Evolutionary conservation across 2,113 vertebrate species (phyloP).

Genomic region (Nipponia nippon): DNA sequence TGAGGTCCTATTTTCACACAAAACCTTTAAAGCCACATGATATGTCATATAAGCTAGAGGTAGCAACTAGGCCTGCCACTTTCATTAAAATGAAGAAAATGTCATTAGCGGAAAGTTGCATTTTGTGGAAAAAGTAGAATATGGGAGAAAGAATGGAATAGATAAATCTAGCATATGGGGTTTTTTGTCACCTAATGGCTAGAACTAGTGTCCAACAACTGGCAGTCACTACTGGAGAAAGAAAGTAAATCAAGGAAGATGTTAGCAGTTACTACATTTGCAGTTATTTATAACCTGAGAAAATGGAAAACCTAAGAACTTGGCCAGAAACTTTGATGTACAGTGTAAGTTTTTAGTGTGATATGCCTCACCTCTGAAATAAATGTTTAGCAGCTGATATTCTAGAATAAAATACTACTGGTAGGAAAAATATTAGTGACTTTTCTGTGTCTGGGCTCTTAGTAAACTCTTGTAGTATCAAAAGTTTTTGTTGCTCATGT

Average conservation of each 20-base stretch:
- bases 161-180: neutral
- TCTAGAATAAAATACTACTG: neutral
- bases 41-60: neutral
- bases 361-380: neutral
- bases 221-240: neutral
- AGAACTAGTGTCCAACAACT: neutral
- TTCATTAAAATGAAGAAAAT: neutral
- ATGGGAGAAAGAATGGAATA: neutral
- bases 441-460: neutral
- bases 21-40: neutral
- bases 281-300: slow-evolving; percentile 21
- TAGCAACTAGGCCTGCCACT: neutral
- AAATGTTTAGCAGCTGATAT: neutral
- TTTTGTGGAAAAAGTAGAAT: neutral
- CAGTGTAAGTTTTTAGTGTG: neutral
- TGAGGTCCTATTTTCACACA: neutral
- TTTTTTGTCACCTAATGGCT: neutral
- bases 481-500: neutral
- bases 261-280: neutral
- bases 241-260: slow-evolving; percentile 22
- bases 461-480: neutral
- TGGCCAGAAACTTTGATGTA: neutral
- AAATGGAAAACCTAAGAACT: slow-evolving; percentile 29
- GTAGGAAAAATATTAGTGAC: neutral
- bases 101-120: neutral